Evolutionary conservation across 2,888 invertebrate genomes (phyloP).

Genomic region (Cataglyphis altisquamis): DNA sequence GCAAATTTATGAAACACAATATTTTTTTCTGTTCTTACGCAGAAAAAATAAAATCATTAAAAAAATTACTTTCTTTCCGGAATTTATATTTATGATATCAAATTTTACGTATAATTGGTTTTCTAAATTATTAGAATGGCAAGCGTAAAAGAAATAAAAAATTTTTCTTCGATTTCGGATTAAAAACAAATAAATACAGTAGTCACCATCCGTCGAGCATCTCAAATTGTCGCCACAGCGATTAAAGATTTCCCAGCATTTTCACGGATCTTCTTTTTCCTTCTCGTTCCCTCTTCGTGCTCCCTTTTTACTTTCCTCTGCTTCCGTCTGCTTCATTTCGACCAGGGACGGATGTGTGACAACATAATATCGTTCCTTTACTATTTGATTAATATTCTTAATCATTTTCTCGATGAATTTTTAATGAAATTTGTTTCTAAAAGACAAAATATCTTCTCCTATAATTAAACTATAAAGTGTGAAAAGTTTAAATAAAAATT

Average conservation of each 20-base stretch:
- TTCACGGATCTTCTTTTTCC: conserved; percentile 13
- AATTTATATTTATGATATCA: neutral
- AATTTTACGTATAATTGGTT: neutral
- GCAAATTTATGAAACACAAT: neutral
- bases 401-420: neutral
- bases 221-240: conserved; percentile 3
- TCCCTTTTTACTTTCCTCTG: conserved; percentile 3
- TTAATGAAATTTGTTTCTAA: neutral
- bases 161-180: neutral
- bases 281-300: neutral
- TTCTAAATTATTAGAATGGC: neutral
- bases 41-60: neutral
- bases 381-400: neutral
- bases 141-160: neutral
- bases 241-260: conserved; percentile 24
- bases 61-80: neutral
- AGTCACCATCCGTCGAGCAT: neutral
- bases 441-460: neutral
- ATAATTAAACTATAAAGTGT: neutral
- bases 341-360: neutral
- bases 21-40: neutral
- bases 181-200: neutral
- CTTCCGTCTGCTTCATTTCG: conserved; percentile 11
- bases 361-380: neutral
- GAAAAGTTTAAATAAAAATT: neutral